Base-by-base conservation (phyloP, 2,888 invertebrate species). In the Bombylius discolor region DNA sequence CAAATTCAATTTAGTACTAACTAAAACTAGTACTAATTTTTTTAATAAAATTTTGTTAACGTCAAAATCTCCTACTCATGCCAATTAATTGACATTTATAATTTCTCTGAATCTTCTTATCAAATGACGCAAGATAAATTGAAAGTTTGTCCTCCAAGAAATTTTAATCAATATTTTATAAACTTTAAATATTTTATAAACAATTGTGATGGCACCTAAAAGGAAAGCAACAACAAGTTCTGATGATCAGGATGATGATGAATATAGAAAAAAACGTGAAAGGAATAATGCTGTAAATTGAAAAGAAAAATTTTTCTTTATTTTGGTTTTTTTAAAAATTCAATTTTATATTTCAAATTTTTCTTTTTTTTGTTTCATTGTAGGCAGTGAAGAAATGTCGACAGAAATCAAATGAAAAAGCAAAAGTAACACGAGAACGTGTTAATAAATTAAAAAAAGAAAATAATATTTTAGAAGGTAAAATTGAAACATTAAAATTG, bases 261-360 rank as follows among this genome's bases (percentile, higher is more conserved):
- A 66, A 48, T 72, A 72, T 58, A 64, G 66, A 58, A 63, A 68
- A 59, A 72, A 73, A 64, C 65, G 73, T 61, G 63, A 69, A 62
- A 64, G 72, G 59, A 73, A 73, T 59, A 73, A 73, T 62, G 68
- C 71, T 67, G 74, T 71, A 65, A 62, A 9, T 8, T 13, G 1
- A 34, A 49, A 34, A 23, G 3, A 44, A 44, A 9, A n/a, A 2
- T 23, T 23, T 23, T 23, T 23, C 3, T 23, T 23, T 3, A 23
- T 3, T n/a, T n/a, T n/a, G n/a, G 23, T 23, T 23, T 23, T 23
- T n/a, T n/a, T n/a, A n/a, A 23, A 23, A 23, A 23, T 23, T 23
- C 3, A 23, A 23, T 23, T 23, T 23, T 23, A 3, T 23, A 23
- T 23, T 23, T n/a, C 6, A 32, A 23, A 8, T 23, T 13, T 49